phyloP scores from a whole-genome alignment of 2,888 invertebrate genomes.

The Euclidia mi region DNA sequence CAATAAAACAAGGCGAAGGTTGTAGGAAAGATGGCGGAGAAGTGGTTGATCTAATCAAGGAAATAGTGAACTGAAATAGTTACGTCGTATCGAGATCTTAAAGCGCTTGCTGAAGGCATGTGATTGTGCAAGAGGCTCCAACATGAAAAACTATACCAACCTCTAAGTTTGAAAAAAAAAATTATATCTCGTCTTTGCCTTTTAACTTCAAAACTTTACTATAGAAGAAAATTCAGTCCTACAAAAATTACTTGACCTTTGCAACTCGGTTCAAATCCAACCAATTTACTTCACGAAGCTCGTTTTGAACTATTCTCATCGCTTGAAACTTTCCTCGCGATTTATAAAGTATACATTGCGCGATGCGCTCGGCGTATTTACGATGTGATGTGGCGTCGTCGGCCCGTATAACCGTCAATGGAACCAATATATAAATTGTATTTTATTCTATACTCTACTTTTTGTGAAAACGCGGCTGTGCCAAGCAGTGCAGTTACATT shows the following conservation, averaged over 20 bases:
- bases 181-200: no score
- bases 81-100: no score
- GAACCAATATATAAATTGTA: slow-evolving; percentile 76
- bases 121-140: no score
- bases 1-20: no score
- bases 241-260: slow-evolving; percentile 18
- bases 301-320: slow-evolving; percentile 14
- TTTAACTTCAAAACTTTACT: no score
- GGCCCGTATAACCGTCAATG: slow-evolving; percentile 67
- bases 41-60: no score
- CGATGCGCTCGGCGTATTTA: slow-evolving; percentile 42
- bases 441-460: slow-evolving; percentile 69
- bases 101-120: no score
- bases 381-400: slow-evolving; percentile 54
- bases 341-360: slow-evolving; percentile 41
- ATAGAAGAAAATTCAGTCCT: background rate
- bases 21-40: no score
- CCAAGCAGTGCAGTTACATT: slow-evolving; percentile 71
- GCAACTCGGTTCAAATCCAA: slow-evolving; percentile 21
- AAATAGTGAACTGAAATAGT: no score
- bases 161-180: no score
- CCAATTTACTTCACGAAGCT: slow-evolving; percentile 38
- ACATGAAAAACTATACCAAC: no score
- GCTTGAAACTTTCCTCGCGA: slow-evolving; percentile 30
- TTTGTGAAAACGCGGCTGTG: slow-evolving; percentile 65